Evolutionary conservation across 2,888 invertebrate genomes (phyloP).

Genomic region (Torymus auratus): DNA sequence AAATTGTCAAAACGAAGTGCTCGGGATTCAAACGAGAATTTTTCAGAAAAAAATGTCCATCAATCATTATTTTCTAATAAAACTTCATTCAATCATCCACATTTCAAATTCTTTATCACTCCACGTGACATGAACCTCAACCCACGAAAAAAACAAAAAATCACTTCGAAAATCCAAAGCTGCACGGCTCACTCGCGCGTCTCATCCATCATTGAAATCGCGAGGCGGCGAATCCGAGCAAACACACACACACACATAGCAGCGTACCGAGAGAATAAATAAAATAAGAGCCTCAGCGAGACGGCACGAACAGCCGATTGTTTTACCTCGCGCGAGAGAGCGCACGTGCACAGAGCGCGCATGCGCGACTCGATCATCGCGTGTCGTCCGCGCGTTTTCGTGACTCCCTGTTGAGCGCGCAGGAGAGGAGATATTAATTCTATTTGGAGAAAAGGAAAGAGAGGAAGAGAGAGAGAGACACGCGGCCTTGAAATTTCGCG

Average conservation of each 20-base stretch:
- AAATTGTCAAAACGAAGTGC: no score
- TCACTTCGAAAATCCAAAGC: no score
- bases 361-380: conserved; percentile 30
- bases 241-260: no score
- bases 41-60: no score
- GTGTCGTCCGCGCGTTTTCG: conserved; percentile 49
- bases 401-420: conserved; percentile 16
- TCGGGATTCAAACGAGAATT: no score
- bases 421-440: conserved; percentile 49
- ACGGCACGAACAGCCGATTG: conserved; percentile 27
- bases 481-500: conserved; percentile 20
- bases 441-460: conserved; percentile 31
- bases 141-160: no score
- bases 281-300: conserved; percentile 6
- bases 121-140: no score
- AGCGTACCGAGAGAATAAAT: conserved; percentile 4
- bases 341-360: neutral
- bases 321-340: conserved; percentile 39
- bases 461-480: neutral
- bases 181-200: no score
- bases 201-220: neutral
- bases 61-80: no score
- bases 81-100: no score
- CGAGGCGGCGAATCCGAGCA: no score
- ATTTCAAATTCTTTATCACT: no score